Evolutionary conservation across 2,113 vertebrate species (phyloP).

Genomic region (Regulus satrapa): DNA sequence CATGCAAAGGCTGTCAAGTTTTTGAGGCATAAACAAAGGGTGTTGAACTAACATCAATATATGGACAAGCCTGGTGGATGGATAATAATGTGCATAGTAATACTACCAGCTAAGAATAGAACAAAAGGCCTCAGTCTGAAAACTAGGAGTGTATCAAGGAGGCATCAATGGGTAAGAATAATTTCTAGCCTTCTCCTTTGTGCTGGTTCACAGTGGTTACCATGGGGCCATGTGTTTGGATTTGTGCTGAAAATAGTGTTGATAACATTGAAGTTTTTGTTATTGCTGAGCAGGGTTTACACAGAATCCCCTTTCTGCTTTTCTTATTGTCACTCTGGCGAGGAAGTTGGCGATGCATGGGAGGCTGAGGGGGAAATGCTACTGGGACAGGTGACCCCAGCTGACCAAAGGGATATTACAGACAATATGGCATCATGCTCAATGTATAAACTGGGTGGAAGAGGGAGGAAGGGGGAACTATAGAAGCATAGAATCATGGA

Average conservation of each 20-base stretch:
- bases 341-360: neutral
- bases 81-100: neutral
- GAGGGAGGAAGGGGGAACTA: neutral
- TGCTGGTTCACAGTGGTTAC: neutral
- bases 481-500: neutral
- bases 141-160: neutral
- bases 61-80: neutral
- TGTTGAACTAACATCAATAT: neutral
- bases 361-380: neutral
- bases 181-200: neutral
- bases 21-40: neutral
- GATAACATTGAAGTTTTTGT: neutral
- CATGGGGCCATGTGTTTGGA: neutral
- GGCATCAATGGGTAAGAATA: neutral
- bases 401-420: neutral
- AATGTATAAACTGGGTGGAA: fast-evolving
- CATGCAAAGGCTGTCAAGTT: neutral
- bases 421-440: neutral
- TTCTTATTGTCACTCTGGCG: fast-evolving
- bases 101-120: neutral
- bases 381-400: neutral
- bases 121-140: neutral
- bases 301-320: neutral
- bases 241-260: neutral
- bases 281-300: neutral